A percentile compares a stretch with the other conserved stretches of the same genome.
Conservation (phyloP, 2,797 vertebrate species). For the Gambelia wislizenii region DNA sequence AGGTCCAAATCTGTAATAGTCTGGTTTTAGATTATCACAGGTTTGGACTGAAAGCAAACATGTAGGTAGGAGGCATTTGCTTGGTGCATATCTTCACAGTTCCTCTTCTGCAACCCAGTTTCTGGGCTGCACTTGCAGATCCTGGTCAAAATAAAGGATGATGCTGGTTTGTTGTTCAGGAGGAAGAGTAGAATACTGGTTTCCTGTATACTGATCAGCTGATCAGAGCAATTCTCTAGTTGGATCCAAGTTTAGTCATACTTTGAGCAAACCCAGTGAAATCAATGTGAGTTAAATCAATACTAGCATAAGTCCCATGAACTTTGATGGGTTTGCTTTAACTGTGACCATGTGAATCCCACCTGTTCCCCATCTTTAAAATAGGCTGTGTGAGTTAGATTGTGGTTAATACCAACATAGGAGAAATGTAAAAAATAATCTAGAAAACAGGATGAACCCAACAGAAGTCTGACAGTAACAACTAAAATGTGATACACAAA, state of each 20-base stretch:
- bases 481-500: not conserved
- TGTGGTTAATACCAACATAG: not conserved
- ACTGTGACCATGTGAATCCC: not conserved
- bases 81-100: not conserved
- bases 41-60: no score
- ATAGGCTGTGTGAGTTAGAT: not conserved
- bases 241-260: not conserved
- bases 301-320: not conserved
- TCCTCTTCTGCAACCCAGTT: not conserved
- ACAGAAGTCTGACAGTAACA: not conserved
- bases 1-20: not conserved
- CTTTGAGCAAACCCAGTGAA: not conserved
- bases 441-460: not conserved
- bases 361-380: not conserved
- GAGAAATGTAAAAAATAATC: not conserved
- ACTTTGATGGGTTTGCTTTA: not conserved
- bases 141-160: no score
- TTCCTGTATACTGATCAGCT: not conserved
- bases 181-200: not conserved
- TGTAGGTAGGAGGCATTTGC: no score
- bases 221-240: not conserved
- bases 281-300: not conserved
- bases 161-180: not conserved
- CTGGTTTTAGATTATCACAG: no score
- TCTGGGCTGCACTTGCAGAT: not conserved